These are phyloP conservation scores for Ichneumoninae sp. DNA, from an alignment of 2,888 invertebrate species.

Conservation along the genomic window DNA sequence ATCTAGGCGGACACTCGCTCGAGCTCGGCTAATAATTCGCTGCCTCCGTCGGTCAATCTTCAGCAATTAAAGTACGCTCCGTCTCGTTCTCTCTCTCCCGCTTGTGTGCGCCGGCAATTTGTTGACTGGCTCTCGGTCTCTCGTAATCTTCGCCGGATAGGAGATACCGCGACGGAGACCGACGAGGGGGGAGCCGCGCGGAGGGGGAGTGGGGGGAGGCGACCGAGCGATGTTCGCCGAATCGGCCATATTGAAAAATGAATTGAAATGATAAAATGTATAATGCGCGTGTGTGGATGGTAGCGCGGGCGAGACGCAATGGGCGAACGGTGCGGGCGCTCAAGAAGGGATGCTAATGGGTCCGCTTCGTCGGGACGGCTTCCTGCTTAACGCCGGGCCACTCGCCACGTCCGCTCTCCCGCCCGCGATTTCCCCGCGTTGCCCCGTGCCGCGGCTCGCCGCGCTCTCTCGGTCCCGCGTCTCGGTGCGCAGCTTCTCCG, in stretches of 20 bases:
- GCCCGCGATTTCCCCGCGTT: constrained; percentile 67
- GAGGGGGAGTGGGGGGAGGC: constrained; percentile 13
- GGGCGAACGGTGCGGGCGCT: constrained; percentile 75
- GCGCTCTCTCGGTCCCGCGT: constrained; percentile 65
- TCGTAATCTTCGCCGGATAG: constrained; percentile 42
- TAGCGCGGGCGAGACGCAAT: constrained; percentile 54
- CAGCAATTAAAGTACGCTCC: constrained; percentile 60
- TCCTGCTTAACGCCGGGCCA: constrained; percentile 85
- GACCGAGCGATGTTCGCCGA: constrained; percentile 42
- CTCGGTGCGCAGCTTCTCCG: constrained; percentile 10
- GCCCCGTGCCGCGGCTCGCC: constrained; percentile 64
- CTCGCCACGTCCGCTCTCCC: constrained; percentile 80
- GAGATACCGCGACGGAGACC: constrained; percentile 50
- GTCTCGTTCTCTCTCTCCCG: neutral
- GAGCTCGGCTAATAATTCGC: constrained; percentile 17
- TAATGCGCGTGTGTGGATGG: constrained; percentile 67
- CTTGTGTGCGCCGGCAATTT: constrained; percentile 51
- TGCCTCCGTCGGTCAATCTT: constrained; percentile 45
- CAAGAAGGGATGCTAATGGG: constrained; percentile 86
- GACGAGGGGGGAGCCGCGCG: constrained; percentile 30
- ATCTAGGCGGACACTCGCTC: constrained; percentile 4
- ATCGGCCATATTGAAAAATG: constrained; percentile 81
- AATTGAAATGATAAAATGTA: constrained; percentile 83
- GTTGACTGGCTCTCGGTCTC: constrained; percentile 48
- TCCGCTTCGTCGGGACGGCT: constrained; percentile 87